Evolutionary conservation across 2,888 invertebrate genomes (phyloP), one percentile per base, ranked within the genome.

Genomic region (Cyclophora punctaria): DNA sequence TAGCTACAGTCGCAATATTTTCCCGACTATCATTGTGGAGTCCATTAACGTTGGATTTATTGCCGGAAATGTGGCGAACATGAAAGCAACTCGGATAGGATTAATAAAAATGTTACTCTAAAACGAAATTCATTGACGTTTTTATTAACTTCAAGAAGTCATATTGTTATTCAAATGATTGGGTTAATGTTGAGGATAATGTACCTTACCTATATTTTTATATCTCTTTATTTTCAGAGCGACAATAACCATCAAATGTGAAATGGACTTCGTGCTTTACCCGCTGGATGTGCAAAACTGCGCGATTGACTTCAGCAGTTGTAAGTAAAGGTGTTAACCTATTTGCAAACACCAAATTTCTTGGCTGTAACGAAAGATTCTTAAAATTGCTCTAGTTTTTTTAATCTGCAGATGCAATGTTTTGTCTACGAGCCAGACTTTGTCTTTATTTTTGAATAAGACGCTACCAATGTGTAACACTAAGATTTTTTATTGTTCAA

Each of bases 191-290:
- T 20, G 20, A 20, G 2, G 20, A 20, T 20, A 20, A 20, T 20
- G 20, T 20, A 20, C 20, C 20, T 20, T 20, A n/a, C n/a, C n/a
- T n/a, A 20, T 20, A 20, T 20, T 20, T 20, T 20, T 20, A 20
- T 20, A 20, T 20, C 20, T 50, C 4, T 48, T 46, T 43, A 49
- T 44, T 75, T 69, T 48, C 87, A 91, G 91, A 60, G 91, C 91
- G 40, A 91, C 91, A 53, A 90, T 92, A 60, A 91, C 91, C 59
- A 91, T 92, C 60, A 91, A 91, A 75, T 92, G 91, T 72, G 90
- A 91, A 74, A 92, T 92, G 91, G 90, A 92, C 71, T 92, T 92
- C 72, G 91, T 90, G 50, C 78, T 92, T 54, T 92, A 91, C 66
- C 92, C 91, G 20, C 71, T 91, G 62, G 92, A 91, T 67, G 91